Conservation (phyloP, 2,113 vertebrate genomes). For the Hystrix cristata region DNA sequence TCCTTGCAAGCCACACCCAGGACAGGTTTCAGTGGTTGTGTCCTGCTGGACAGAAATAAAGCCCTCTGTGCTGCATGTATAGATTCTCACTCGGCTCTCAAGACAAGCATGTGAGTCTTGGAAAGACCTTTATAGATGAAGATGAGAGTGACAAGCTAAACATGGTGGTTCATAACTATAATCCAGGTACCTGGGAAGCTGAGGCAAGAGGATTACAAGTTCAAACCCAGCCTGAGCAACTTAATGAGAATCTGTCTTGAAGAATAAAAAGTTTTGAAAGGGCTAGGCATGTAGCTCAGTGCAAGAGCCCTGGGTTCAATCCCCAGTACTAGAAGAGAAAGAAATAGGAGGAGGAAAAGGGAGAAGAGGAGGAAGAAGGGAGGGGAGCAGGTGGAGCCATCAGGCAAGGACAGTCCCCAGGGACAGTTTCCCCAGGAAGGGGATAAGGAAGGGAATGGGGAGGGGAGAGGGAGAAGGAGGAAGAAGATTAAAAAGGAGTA, state of each 20-base stretch:
- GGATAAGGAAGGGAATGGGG: accelerated
- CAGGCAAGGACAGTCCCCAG: too few species aligned
- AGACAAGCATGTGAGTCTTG: neutral
- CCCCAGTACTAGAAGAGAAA: neutral
- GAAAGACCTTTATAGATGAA: neutral
- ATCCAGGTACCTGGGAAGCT: neutral
- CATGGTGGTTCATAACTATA: neutral
- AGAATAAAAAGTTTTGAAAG: neutral
- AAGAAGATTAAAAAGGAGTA: neutral
- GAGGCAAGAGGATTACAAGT: neutral
- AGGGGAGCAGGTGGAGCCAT: too few species aligned
- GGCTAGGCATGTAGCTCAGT: neutral
- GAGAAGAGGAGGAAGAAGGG: neutral
- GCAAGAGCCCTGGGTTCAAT: neutral
- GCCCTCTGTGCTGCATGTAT: neutral
- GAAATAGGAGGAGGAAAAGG: neutral
- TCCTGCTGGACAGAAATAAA: neutral
- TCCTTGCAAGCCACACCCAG: neutral
- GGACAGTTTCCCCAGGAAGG: too few species aligned
- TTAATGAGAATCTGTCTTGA: neutral
- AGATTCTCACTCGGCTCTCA: neutral
- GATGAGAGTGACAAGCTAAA: neutral
- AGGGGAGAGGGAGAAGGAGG: neutral
- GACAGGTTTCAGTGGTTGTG: neutral
- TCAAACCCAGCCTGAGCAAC: neutral